phyloP scores from a whole-genome alignment of 2,797 vertebrate species.

The Nannoperca obscura region DNA sequence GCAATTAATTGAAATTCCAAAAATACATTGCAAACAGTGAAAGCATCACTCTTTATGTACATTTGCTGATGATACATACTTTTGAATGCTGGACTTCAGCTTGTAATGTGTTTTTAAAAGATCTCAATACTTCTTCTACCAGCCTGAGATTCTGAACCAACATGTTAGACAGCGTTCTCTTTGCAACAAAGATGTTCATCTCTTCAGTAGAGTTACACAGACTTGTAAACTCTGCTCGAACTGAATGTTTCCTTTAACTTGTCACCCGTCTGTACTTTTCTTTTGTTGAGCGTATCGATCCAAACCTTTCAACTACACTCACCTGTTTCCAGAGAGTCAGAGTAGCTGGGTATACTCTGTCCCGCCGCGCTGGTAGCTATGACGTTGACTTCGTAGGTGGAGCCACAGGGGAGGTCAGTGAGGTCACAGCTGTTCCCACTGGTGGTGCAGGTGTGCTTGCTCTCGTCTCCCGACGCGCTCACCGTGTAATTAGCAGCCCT shows the following conservation, averaged over 20 bases:
- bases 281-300: not conserved
- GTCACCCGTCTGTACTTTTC: not conserved
- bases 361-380: constrained; percentile 84
- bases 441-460: constrained; percentile 82
- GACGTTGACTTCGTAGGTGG: constrained; percentile 85
- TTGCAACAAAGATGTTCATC: not conserved
- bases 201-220: not conserved
- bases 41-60: not conserved
- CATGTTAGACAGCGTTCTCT: not conserved
- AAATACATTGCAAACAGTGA: not conserved
- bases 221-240: not conserved
- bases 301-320: constrained; percentile 5
- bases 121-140: not conserved
- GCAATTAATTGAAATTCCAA: not conserved
- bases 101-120: not conserved
- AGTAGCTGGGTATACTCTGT: constrained; percentile 91
- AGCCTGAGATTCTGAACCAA: not conserved
- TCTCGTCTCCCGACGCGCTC: constrained; percentile 75
- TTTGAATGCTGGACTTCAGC: not conserved
- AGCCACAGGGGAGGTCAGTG: constrained; percentile 87
- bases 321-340: constrained; percentile 90
- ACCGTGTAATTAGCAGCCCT: constrained; percentile 84
- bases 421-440: constrained; percentile 78
- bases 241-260: not conserved
- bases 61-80: not conserved